phyloP scores from a whole-genome alignment of 1,140 invertebrate species.

The Pygmarrhopalites habei region DNA sequence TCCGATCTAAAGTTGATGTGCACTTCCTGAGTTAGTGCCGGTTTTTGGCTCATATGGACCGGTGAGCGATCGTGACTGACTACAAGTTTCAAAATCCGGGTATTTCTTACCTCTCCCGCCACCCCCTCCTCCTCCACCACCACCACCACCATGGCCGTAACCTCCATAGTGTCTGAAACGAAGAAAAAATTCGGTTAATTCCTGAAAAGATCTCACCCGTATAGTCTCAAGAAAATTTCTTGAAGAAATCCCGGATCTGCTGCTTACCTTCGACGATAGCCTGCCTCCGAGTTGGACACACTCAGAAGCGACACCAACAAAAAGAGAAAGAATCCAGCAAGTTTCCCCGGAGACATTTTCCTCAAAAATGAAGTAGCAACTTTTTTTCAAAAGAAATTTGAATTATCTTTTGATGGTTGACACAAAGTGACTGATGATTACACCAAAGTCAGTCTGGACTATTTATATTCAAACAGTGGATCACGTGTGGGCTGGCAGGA shows the following conservation, averaged over 20 bases:
- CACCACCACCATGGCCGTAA: background rate
- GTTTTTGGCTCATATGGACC: too few relatives aligned
- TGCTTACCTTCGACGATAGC: conserved; percentile 14
- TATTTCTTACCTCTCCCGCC: background rate
- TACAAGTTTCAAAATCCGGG: too few relatives aligned
- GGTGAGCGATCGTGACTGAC: too few relatives aligned
- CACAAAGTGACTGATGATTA: background rate
- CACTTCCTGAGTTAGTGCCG: too few relatives aligned
- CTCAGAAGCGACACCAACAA: conserved; percentile 8
- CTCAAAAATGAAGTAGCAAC: background rate
- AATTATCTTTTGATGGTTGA: background rate
- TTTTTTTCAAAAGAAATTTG: background rate
- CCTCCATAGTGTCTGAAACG: conserved; percentile 13
- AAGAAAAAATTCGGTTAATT: too few relatives aligned
- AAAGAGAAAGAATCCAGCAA: conserved; percentile 11
- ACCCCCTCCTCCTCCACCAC: background rate
- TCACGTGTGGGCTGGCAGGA: too few relatives aligned
- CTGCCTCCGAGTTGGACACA: conserved; percentile 25
- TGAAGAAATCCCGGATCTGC: too few relatives aligned
- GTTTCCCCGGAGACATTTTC: conserved; percentile 11
- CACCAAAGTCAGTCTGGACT: background rate
- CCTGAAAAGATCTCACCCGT: too few relatives aligned
- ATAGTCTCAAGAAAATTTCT: too few relatives aligned
- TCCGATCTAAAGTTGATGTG: too few relatives aligned
- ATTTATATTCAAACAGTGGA: background rate